Conservation (phyloP, 1,140 invertebrate species). For the Battus philenor region DNA sequence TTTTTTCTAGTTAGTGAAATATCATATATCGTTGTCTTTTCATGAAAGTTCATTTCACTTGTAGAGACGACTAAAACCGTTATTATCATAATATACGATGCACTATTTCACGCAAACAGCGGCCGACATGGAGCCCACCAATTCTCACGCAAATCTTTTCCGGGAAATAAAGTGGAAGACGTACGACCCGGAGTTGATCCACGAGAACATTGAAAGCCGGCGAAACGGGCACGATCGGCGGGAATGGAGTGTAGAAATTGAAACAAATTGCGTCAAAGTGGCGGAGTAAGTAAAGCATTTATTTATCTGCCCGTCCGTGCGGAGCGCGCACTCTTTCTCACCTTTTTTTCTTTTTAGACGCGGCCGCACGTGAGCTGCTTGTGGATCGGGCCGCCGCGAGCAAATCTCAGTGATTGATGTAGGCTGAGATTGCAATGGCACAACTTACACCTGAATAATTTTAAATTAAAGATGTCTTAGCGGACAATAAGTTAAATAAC, state of each 20-base stretch:
- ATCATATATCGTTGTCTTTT: too few relatives aligned
- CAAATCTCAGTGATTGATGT: too few relatives aligned
- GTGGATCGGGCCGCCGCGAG: background rate
- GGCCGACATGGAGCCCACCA: conserved; percentile 7
- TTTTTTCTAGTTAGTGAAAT: too few relatives aligned
- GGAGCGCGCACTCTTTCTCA: background rate
- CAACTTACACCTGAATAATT: too few relatives aligned
- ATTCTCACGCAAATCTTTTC: conserved; percentile 16
- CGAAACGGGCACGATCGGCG: conserved; percentile 15
- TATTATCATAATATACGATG: conserved; percentile 3
- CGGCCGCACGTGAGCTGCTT: conserved; percentile 6
- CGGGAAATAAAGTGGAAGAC: conserved; percentile 14
- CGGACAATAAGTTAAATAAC: too few relatives aligned
- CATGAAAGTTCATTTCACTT: too few relatives aligned
- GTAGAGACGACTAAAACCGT: too few relatives aligned
- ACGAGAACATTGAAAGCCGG: conserved; percentile 7
- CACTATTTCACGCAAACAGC: conserved; percentile 5
- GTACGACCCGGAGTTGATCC: conserved; percentile 17
- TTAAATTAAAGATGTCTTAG: too few relatives aligned
- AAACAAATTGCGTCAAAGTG: conserved; percentile 39
- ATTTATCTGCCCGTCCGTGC: conserved; percentile 21
- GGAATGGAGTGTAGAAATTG: conserved; percentile 35
- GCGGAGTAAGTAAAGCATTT: conserved; percentile 20
- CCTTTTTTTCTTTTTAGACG: background rate
- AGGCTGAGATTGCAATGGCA: too few relatives aligned